A percentile compares a stretch with the other conserved stretches of the same genome.
Evolutionary conservation across 1,140 invertebrate species (phyloP).

Genomic region (Hylaeus anthracinus): DNA sequence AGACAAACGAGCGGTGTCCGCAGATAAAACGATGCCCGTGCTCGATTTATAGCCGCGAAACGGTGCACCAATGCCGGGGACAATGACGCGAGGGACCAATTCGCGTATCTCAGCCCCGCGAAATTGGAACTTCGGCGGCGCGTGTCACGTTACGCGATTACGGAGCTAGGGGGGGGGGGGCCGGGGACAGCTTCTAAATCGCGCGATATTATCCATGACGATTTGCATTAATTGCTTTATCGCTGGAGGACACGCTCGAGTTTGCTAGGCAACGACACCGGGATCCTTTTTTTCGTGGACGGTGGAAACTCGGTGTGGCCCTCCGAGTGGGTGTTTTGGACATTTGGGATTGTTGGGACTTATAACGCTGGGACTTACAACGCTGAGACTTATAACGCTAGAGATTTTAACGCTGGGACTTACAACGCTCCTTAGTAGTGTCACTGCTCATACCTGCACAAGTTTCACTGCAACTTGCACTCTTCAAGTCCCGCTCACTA

Average conservation of each 20-base stretch:
- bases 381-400: too few relatives aligned
- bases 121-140: conserved; percentile 42
- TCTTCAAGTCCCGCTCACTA: too few relatives aligned
- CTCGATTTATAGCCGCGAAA: conserved; percentile 67
- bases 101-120: conserved; percentile 46
- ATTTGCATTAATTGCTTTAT: conserved; percentile 49
- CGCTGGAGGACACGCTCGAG: conserved; percentile 4
- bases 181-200: conserved; percentile 4
- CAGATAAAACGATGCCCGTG: conserved; percentile 66
- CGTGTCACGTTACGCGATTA: conserved; percentile 49
- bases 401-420: too few relatives aligned
- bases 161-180: background rate
- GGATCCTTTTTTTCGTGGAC: background rate
- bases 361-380: too few relatives aligned
- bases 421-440: too few relatives aligned
- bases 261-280: background rate
- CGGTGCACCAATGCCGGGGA: conserved; percentile 46
- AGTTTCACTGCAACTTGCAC: too few relatives aligned
- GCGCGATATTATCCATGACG: conserved; percentile 30
- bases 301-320: too few relatives aligned
- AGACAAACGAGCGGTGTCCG: conserved; percentile 65
- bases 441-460: too few relatives aligned
- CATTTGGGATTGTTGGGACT: too few relatives aligned
- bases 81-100: conserved; percentile 52
- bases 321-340: too few relatives aligned